Evolutionary conservation across 2,113 vertebrate species (phyloP), one percentile per base, ranked within the genome.

Genomic region (Anguilla japonica): DNA sequence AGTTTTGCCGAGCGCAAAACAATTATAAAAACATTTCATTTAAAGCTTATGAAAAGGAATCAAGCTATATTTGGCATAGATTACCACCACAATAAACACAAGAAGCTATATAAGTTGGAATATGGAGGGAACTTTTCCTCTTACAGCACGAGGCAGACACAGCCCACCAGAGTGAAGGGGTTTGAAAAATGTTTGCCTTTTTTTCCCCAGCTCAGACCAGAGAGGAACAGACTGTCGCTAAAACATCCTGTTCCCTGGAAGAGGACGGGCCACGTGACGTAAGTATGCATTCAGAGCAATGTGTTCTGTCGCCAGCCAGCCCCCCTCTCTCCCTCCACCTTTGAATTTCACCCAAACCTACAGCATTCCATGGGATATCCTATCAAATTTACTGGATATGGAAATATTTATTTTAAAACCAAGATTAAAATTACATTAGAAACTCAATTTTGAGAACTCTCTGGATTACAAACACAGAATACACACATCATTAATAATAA

Each of bases 221-320:
- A 82, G 41, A 43, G 40, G 5, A 86, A 40, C 41, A 85, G 22
- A 81, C n/a, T 60, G 81, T 84, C 67, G 83, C 41, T 86, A 82
- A 88, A 87, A 85, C 75, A 90, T 88, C 71, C 83, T 86, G 88
- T 67, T 41, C 89, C 86, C 53, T 41, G 16, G 67, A 46, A 57
- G 78, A 83, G 85, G 83, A 89, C 67, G 46, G 83, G 75, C 41
- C 67, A 29, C 60, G 41, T 34, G 34, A 41, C 40, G 5, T 40
- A 81, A 46, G 80, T 34, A 75, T 7, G n/a, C 11, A 34, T 1
- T 29, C 46, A 50, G 84, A 16, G 29, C n/a, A 57, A 53, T 41
- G 41, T 57, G 20, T 18, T 8, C 18, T 34, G 39, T 34, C 34
- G 34, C 34, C 34, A 34, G 34, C 34, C 34, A 1, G 34, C 34